Evolutionary conservation across 2,797 vertebrate genomes (phyloP), one percentile per base, ranked within the genome.

Genomic region (Phyllotis vaccarum): DNA sequence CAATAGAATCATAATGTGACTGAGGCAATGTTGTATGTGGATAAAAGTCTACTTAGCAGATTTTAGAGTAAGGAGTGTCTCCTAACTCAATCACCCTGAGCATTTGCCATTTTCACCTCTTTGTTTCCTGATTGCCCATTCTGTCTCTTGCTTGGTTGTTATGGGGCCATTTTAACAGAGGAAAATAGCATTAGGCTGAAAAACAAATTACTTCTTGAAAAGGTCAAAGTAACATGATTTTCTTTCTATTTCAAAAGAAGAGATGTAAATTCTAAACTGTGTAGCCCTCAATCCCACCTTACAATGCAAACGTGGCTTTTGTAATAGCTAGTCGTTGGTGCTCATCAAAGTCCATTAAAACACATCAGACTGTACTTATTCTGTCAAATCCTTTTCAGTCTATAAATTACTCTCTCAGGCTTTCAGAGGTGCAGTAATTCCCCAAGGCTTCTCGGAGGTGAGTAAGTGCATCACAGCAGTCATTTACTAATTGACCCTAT

Each of bases 161-260:
- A 97, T 70, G 22, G 94, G 96, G 70, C 54, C 93, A 95, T 90
- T 90, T 97, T 98, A 98, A 97, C 60, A 95, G 87, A 91, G 85
- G 88, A 97, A 98, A 98, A 97, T 62, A 95, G 83, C 96, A 86
- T 81, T 97, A 97, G 56, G 86, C 89, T 95, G 70, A 70, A 97
- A 97, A 98, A 98, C 68, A 97, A 98, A 98, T 97, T 86, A 81
- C 70, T 94, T 97, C 95, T 96, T 43, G 17, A 94, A 98, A 98
- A 98, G 89, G 97, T 96, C 96, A 91, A 93, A 93, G 86, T 68
- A 94, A 94, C 93, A 74, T 40, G 79, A 95, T 89, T 92, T 95
- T 75, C 89, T 72, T 93, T 96, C 54, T 68, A 37, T 92, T 98
- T 96, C 85, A 92, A 96, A 97, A 97, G 75, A 97, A 97, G 87